phyloP scores from a whole-genome alignment of 2,888 invertebrate genomes.

The Eurytoma californica region DNA sequence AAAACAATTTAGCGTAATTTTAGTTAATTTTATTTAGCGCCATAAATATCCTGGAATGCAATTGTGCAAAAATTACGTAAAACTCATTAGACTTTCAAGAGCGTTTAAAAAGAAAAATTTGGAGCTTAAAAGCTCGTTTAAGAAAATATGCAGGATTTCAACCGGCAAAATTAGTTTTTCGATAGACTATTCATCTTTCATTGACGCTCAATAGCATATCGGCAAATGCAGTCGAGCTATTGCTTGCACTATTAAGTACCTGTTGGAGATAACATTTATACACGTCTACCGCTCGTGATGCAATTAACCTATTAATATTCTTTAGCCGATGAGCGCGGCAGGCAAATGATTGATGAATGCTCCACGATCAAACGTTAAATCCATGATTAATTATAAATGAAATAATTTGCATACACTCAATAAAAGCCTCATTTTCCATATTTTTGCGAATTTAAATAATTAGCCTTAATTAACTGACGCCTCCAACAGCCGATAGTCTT shows the following conservation, averaged over 20 bases:
- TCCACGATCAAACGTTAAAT: conserved; percentile 10
- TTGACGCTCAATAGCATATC: conserved; percentile 30
- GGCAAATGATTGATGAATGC: conserved; percentile 34
- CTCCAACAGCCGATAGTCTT: neutral
- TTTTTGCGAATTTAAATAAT: too few relatives aligned
- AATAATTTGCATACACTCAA: too few relatives aligned
- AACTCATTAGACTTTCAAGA: too few relatives aligned
- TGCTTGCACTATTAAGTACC: conserved; percentile 24
- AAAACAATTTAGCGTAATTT: too few relatives aligned
- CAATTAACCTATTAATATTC: conserved; percentile 62
- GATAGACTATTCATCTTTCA: conserved; percentile 6
- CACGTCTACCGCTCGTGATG: conserved; percentile 45
- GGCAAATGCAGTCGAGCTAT: conserved; percentile 13
- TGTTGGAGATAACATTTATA: conserved; percentile 42
- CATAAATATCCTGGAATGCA: too few relatives aligned
- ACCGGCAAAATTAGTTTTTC: neutral
- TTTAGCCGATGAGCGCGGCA: conserved; percentile 17
- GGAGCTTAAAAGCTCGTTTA: too few relatives aligned
- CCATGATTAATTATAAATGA: neutral
- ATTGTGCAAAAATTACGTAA: too few relatives aligned
- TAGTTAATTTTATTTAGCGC: too few relatives aligned
- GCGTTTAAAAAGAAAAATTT: too few relatives aligned
- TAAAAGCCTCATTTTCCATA: too few relatives aligned
- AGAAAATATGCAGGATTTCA: too few relatives aligned
- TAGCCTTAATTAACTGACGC: too few relatives aligned